A percentile compares a stretch with the other conserved stretches of the same genome.
Evolutionary conservation across 2,113 vertebrate genomes (phyloP).

Genomic region (Chloropsis hardwickii): DNA sequence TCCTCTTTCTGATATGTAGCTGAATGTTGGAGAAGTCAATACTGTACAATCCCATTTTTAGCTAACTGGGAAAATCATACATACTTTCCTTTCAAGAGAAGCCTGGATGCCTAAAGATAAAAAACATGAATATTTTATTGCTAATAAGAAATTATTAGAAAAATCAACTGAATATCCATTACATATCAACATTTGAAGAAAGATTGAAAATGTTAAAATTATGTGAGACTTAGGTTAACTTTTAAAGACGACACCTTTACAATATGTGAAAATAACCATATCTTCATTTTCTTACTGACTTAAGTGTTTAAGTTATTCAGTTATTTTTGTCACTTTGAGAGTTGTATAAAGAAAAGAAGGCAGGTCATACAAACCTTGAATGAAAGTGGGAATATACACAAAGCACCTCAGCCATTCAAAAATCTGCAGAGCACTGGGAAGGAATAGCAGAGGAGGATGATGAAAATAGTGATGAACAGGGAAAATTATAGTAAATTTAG

Average conservation of each 20-base stretch:
- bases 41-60: neutral
- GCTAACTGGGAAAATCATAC: neutral
- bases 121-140: neutral
- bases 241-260: neutral
- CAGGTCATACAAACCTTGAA: neutral
- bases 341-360: neutral
- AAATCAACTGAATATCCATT: neutral
- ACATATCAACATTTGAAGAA: neutral
- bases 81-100: neutral
- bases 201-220: neutral
- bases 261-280: neutral
- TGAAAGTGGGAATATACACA: neutral
- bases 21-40: neutral
- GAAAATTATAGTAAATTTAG: neutral
- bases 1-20: neutral
- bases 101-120: neutral
- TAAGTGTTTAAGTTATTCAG: neutral
- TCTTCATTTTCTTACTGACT: neutral
- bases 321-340: neutral
- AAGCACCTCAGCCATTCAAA: neutral
- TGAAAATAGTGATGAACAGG: neutral
- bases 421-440: neutral
- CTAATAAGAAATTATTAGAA: neutral
- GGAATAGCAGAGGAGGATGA: neutral
- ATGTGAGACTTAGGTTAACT: neutral